Evolutionary conservation across 1,140 invertebrate species (phyloP).

Genomic region (Euschistus heros): DNA sequence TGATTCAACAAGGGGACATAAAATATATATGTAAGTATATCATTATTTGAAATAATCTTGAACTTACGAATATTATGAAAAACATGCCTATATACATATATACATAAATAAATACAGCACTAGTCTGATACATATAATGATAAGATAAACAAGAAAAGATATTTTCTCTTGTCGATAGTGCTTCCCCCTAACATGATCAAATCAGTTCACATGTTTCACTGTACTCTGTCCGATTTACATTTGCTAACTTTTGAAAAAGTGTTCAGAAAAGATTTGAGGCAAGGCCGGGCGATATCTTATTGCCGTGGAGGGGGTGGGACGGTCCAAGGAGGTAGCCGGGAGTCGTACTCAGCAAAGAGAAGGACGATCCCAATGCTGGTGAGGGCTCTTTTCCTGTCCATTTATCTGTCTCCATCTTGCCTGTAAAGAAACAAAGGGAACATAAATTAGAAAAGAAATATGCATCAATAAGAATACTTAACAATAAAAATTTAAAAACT

Average conservation of each 20-base stretch:
- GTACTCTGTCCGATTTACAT: not conserved
- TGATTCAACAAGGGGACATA: not conserved
- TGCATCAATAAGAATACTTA: too few relatives aligned
- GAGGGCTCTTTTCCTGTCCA: constrained; percentile 16
- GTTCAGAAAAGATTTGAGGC: constrained; percentile 28
- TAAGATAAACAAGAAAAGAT: not conserved
- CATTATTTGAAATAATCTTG: not conserved
- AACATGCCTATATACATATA: constrained; percentile 16
- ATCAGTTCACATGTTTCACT: not conserved
- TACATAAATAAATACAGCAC: constrained; percentile 8
- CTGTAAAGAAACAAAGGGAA: constrained; percentile 6
- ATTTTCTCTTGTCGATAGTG: not conserved
- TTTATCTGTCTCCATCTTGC: constrained; percentile 21
- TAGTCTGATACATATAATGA: not conserved
- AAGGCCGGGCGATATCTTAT: constrained; percentile 17
- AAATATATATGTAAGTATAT: not conserved
- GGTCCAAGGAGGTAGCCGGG: constrained; percentile 27
- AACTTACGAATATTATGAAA: constrained; percentile 14
- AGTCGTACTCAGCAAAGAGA: constrained; percentile 21
- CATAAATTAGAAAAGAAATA: constrained; percentile 5
- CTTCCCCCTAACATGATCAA: not conserved
- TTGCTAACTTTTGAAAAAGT: not conserved
- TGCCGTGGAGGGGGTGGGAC: constrained; percentile 19
- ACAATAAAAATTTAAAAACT: too few relatives aligned
- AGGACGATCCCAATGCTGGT: constrained; percentile 17